Evolutionary conservation across 2,888 invertebrate genomes (phyloP), one percentile per base, ranked within the genome.

Genomic region (Epiperipatus broadwayi): DNA sequence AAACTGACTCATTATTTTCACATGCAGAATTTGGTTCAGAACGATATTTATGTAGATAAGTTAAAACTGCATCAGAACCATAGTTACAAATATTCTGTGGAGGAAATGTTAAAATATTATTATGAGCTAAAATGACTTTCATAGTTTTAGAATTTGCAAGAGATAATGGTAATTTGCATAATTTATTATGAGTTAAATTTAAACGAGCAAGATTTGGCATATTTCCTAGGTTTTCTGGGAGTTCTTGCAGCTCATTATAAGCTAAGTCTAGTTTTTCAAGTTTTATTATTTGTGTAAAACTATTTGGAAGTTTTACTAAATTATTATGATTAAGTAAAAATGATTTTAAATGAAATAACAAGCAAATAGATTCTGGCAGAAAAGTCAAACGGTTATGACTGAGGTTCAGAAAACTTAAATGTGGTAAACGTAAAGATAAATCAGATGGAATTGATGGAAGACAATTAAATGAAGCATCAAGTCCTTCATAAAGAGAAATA

Each of bases 201-300:
- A 58, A 43, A 39, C 52, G 52, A 19, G 41, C 35, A n/a, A 59
- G 46, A 5, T 44, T 45, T 44, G 54, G 51, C 53, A 59, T 53
- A 34, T 49, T 46, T 3, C 54, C 54, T 8, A 57, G 43, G 36
- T 53, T 50, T 28, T 50, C 51, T 8, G 56, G 56, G 10, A 59
- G 44, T 16, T 50, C 48, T 36, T 46, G 45, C 15, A 59, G 42
- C 12, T 40, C 16, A 44, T 59, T 59, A 42, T 53, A 42, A 3
- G 57, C 56, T 10, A 58, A 32, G 43, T 59, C 57, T 14, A 57
- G 39, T 45, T 55, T 55, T 40, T 52, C 50, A 18, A 59, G 48
- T 38, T 57, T 57, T 10, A 50, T 50, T 1, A 58, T 47, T 27
- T 50, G 50, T 2, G 48, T 47, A 39, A 59, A 53, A 8, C 53